These are phyloP conservation scores for Parazoanthus swiftii DNA, from an alignment of 92 coral and sea anemone species.

Conservation along the genomic window DNA sequence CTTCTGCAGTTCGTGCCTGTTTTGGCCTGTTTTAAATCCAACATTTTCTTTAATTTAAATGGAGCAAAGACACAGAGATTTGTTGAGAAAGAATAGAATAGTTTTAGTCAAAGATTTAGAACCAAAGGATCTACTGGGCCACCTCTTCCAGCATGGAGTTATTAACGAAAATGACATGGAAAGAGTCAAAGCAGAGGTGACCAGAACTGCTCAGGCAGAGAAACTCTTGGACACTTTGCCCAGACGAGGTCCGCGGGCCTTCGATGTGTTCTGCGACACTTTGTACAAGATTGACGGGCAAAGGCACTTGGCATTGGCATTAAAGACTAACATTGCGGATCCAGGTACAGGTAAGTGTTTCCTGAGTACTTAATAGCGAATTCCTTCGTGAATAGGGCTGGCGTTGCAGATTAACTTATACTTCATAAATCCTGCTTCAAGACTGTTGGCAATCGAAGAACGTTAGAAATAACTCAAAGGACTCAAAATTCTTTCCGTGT, in stretches of 20 bases:
- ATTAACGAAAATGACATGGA: conserved; percentile 77
- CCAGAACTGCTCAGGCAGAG: conserved; percentile 71
- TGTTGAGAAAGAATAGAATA: conserved; percentile 75
- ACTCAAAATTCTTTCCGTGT: too few species aligned
- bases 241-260: conserved; percentile 78
- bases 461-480: too few species aligned
- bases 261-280: conserved; percentile 72
- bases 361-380: neutral
- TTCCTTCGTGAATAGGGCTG: neutral
- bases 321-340: conserved; percentile 51
- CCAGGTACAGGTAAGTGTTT: neutral
- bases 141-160: conserved; percentile 69
- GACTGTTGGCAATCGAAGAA: too few species aligned
- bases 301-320: conserved; percentile 65
- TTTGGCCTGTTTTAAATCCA: too few species aligned
- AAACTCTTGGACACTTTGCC: conserved; percentile 77
- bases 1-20: neutral
- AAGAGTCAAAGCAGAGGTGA: conserved; percentile 53
- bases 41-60: neutral
- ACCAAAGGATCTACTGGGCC: conserved; percentile 62
- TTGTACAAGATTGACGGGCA: conserved; percentile 66
- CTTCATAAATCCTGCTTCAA: too few species aligned
- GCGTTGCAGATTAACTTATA: too few species aligned
- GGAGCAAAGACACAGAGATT: conserved; percentile 48
- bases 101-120: conserved; percentile 74